Conservation (phyloP, 35 echinoderm and acorn worm genomes). For the Patiria miniata region DNA sequence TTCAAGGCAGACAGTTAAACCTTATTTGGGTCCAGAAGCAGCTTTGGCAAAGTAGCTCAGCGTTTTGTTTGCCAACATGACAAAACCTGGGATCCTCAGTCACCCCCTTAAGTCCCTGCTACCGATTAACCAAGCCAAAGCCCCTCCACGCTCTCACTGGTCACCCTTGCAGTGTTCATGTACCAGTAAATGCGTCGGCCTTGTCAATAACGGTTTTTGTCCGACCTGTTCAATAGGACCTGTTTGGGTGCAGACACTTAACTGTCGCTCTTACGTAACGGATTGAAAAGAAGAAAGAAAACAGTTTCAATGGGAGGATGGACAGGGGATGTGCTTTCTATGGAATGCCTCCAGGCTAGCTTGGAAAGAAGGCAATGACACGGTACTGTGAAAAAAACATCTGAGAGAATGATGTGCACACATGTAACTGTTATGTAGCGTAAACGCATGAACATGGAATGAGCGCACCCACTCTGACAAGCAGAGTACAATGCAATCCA, state of each 20-base stretch:
- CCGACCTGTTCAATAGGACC: background rate
- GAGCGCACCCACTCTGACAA: too few relatives aligned
- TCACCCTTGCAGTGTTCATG: too few relatives aligned
- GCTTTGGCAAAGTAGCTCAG: conserved; percentile 10
- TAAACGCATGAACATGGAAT: too few relatives aligned
- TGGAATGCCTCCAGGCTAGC: background rate
- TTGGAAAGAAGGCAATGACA: background rate
- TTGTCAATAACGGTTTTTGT: too few relatives aligned
- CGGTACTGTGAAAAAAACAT: too few relatives aligned
- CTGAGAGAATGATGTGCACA: too few relatives aligned
- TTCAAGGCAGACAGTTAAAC: background rate
- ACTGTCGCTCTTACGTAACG: background rate
- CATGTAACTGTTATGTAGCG: too few relatives aligned
- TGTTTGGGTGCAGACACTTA: conserved; percentile 10
- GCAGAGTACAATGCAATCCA: too few relatives aligned
- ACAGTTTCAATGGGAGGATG: background rate
- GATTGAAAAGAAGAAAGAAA: background rate
- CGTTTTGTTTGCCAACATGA: conserved; percentile 21
- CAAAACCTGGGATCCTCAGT: background rate
- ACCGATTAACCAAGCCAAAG: background rate
- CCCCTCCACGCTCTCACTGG: too few relatives aligned
- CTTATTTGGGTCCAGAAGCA: background rate
- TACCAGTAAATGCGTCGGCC: too few relatives aligned
- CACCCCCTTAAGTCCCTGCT: background rate
- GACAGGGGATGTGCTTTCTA: too few relatives aligned